Evolutionary conservation across 2,113 vertebrate genomes (phyloP).

Genomic region (Ptilonorhynchus violaceus): DNA sequence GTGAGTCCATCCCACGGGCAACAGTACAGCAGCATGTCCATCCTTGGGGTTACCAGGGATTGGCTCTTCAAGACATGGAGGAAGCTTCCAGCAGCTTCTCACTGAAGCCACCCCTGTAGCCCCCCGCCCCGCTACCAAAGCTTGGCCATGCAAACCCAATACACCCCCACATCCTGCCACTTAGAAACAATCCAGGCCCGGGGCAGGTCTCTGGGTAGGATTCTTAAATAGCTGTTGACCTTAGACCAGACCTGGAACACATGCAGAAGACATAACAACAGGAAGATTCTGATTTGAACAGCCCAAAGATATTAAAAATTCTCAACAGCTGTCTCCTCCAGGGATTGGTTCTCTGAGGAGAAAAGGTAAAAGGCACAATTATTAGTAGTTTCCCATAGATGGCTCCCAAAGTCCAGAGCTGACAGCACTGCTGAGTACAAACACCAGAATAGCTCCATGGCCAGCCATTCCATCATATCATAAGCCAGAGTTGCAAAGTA

Average conservation of each 20-base stretch:
- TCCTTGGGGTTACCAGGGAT: not conserved
- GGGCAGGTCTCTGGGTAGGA: not conserved
- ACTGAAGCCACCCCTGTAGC: not conserved
- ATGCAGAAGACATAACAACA: not conserved
- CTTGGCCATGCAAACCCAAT: not conserved
- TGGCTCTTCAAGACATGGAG: not conserved
- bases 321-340: not conserved
- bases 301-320: not conserved
- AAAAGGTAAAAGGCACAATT: not conserved
- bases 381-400: not conserved
- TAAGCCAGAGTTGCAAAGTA: not conserved
- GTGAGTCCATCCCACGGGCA: not conserved
- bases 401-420: not conserved
- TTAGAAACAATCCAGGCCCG: not conserved
- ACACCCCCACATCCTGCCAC: not conserved
- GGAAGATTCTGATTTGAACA: not conserved
- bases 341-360: not conserved
- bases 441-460: not conserved
- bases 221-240: not conserved
- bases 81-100: not conserved
- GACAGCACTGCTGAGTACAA: not conserved
- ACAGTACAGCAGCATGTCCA: not conserved
- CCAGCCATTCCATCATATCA: not conserved
- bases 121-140: not conserved
- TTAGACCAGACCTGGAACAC: not conserved